phyloP scores from a whole-genome alignment of 2,888 invertebrate species.

The Napeogenes sylphis region DNA sequence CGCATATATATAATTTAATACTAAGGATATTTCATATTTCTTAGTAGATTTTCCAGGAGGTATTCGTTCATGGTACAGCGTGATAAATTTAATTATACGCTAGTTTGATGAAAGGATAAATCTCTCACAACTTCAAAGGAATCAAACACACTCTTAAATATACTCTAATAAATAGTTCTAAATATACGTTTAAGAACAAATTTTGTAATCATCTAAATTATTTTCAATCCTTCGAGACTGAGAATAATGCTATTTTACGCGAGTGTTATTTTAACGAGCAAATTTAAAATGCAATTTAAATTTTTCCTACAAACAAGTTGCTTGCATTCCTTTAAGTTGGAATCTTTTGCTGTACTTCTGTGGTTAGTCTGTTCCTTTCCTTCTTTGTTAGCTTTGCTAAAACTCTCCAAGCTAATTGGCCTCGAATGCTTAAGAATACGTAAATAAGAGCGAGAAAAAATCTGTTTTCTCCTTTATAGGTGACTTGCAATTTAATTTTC shows the following conservation, averaged over 20 bases:
- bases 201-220: no score
- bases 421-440: constrained; percentile 35
- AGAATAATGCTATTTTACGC: constrained; percentile 33
- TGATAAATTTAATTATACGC: constrained; percentile 1
- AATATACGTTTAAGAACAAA: no score
- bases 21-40: background rate
- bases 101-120: constrained; percentile 1
- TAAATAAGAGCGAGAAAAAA: constrained; percentile 30
- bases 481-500: constrained; percentile 20
- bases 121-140: background rate
- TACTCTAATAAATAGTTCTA: background rate
- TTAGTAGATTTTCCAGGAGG: background rate
- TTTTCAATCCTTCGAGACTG: background rate
- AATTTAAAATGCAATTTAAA: constrained; percentile 75
- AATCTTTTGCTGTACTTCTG: constrained; percentile 58
- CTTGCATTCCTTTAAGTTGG: constrained; percentile 68
- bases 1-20: no score
- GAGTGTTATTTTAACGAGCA: constrained; percentile 58
- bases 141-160: background rate
- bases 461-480: constrained; percentile 20
- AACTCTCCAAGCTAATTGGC: constrained; percentile 50
- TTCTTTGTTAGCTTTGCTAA: constrained; percentile 53
- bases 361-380: constrained; percentile 55
- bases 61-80: background rate
- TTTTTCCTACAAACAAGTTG: constrained; percentile 63